A percentile compares a stretch with the other conserved stretches of the same genome.
These are phyloP conservation scores for Halcyon badia DNA, from an alignment of 2,797 vertebrate genomes.

Conservation along the genomic window DNA sequence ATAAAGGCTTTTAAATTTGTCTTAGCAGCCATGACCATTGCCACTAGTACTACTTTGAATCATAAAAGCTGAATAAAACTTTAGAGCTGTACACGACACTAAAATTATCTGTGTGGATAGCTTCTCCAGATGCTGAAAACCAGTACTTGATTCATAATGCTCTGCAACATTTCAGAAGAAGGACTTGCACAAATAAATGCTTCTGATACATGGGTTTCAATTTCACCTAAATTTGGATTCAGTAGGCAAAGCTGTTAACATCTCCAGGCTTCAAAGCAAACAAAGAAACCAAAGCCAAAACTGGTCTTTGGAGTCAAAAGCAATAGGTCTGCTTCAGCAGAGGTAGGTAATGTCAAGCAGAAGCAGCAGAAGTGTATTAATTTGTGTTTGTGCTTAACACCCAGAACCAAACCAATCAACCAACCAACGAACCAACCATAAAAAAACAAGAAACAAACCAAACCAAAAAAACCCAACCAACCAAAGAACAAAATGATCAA, in stretches of 20 bases:
- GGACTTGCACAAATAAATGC: background rate
- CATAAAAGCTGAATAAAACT: background rate
- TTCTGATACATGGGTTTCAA: background rate
- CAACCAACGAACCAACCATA: too few relatives aligned
- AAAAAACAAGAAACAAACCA: too few relatives aligned
- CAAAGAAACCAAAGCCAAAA: background rate
- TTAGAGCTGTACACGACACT: background rate
- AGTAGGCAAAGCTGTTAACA: background rate
- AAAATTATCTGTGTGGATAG: background rate
- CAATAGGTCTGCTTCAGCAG: background rate
- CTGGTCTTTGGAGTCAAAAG: background rate
- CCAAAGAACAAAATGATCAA: too few relatives aligned
- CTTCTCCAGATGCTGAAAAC: background rate
- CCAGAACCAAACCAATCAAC: too few relatives aligned
- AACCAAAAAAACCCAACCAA: too few relatives aligned
- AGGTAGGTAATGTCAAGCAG: background rate
- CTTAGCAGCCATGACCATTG: background rate
- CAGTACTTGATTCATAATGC: background rate
- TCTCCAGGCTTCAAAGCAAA: background rate
- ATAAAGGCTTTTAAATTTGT: background rate
- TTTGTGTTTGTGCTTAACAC: background rate
- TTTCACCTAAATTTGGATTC: background rate
- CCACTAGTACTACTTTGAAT: background rate
- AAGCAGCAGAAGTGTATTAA: background rate
- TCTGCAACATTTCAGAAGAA: background rate